Conservation (phyloP, 2,888 invertebrate genomes). For the Pammene fasciana region DNA sequence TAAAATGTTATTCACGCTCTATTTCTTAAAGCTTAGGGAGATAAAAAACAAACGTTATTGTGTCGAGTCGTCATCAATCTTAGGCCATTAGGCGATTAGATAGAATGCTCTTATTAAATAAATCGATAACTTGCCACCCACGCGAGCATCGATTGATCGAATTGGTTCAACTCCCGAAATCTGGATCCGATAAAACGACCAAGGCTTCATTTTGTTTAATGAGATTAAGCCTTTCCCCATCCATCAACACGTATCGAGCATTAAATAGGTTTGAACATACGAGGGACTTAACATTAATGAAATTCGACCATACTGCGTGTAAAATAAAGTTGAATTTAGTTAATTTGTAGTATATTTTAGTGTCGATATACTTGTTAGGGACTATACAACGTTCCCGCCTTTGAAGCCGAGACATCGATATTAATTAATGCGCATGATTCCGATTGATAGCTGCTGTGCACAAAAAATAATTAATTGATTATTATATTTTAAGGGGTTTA, state of each 20-base stretch:
- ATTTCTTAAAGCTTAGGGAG: slow-evolving; percentile 47
- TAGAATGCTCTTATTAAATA: slow-evolving; percentile 63
- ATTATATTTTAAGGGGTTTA: slow-evolving; percentile 12
- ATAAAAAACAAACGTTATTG: slow-evolving; percentile 63
- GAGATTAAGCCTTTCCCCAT: slow-evolving; percentile 59
- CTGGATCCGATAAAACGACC: slow-evolving; percentile 52
- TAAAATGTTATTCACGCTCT: slow-evolving; percentile 52
- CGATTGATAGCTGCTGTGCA: slow-evolving; percentile 34
- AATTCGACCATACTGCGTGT: not conserved
- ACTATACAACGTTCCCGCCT: slow-evolving; percentile 58
- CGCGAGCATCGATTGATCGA: slow-evolving; percentile 55
- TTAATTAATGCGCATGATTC: slow-evolving; percentile 57
- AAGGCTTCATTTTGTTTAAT: slow-evolving; percentile 54
- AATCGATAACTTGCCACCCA: slow-evolving; percentile 66
- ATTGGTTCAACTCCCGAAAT: slow-evolving; percentile 53
- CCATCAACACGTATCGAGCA: slow-evolving; percentile 59
- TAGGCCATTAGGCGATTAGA: slow-evolving; percentile 75
- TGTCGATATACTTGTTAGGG: slow-evolving; percentile 1
- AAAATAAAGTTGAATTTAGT: not conserved
- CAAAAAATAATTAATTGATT: slow-evolving; percentile 31
- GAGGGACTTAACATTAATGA: not conserved
- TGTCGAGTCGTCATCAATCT: slow-evolving; percentile 69
- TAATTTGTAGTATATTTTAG: not conserved
- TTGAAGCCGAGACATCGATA: slow-evolving; percentile 65
- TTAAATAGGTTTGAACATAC: slow-evolving; percentile 4